Evolutionary conservation across 30 jellyfish, hydroid and myxozoan species (phyloP), one percentile per base, ranked within the genome.

Genomic region (Pseudorhiza aurosa): DNA sequence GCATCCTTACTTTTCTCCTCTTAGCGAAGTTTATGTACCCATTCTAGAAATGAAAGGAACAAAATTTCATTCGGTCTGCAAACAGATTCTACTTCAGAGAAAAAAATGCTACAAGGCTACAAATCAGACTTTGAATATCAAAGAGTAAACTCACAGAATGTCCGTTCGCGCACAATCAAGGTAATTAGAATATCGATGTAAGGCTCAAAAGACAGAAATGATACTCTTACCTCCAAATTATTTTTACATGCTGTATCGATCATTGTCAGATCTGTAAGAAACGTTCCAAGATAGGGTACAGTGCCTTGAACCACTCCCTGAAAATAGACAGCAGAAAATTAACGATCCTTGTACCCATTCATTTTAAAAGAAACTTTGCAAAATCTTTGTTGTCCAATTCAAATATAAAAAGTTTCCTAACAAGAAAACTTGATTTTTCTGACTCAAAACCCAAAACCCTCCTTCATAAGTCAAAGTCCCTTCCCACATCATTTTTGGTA

Each of bases 221-320:
- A n/a, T n/a, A n/a, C n/a, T n/a, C n/a, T n/a, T 72, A 91, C 98
- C 96, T 85, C 85, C 33, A 91, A 69, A 55, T 53, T 84, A 57
- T 91, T 85, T 43, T 96, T 95, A 47, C 42, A 45, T 27, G 96
- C 96, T 0, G 98, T 27, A 65, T 91, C 98, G 15, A 91, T 84
- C 98, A 91, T 91, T 67, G 85, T 91, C 62, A 91, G 50, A 46
- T 91, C 98, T 15, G 96, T 91, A 10, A 91, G 73, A 72, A 91
- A 91, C 26, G 96, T 91, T 35, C 98, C 98, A 29, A 91, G 85
- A 44, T 91, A 91, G 2, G 98, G 98, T 22, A 91, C 96, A 22
- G 98, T 91, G 25, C 98, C 98, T 73, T 91, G 98, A 32, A 93
- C 85, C 18, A 85, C 88, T 4, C 98, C 98, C 98, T 91, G 45